Percentiles rank a stretch among this genome's conserved stretches.
These are phyloP conservation scores for Steatocranus sp. DNA, from an alignment of 2,797 vertebrate genomes.

Conservation along the genomic window DNA sequence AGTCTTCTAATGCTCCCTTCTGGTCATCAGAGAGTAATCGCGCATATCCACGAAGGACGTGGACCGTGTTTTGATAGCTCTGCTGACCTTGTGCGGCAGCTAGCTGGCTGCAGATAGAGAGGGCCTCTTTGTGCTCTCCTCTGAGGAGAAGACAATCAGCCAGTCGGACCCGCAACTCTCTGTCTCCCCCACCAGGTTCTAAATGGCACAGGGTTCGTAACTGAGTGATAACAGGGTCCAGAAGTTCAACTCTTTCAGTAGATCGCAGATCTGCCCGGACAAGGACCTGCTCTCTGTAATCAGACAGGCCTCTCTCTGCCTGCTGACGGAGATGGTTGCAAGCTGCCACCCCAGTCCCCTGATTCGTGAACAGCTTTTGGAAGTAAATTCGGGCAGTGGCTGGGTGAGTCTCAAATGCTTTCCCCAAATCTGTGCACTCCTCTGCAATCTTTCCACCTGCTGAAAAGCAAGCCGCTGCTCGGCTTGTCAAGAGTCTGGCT, in stretches of 20 bases:
- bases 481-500: conserved; percentile 74
- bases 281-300: conserved; percentile 80
- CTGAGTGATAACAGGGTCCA: conserved; percentile 76
- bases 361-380: conserved; percentile 72
- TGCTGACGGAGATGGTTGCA: conserved; percentile 70
- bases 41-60: conserved; percentile 87
- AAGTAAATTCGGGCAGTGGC: conserved; percentile 72
- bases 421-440: conserved; percentile 76
- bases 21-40: conserved; percentile 77
- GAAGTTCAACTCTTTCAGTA: conserved; percentile 74
- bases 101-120: conserved; percentile 83
- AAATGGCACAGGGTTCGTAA: conserved; percentile 82
- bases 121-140: conserved; percentile 75
- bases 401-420: conserved; percentile 80
- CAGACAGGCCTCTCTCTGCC: conserved; percentile 76
- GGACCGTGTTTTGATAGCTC: conserved; percentile 84
- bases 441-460: conserved; percentile 68
- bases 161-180: conserved; percentile 80
- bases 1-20: conserved; percentile 82
- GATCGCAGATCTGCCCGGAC: conserved; percentile 79
- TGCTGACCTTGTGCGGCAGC: conserved; percentile 66
- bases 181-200: conserved; percentile 65
- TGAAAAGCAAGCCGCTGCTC: conserved; percentile 82
- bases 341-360: conserved; percentile 51
- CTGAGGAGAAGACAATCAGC: conserved; percentile 87